Conservation (phyloP, 2,797 vertebrate genomes). For the Onychomys leucogaster region DNA sequence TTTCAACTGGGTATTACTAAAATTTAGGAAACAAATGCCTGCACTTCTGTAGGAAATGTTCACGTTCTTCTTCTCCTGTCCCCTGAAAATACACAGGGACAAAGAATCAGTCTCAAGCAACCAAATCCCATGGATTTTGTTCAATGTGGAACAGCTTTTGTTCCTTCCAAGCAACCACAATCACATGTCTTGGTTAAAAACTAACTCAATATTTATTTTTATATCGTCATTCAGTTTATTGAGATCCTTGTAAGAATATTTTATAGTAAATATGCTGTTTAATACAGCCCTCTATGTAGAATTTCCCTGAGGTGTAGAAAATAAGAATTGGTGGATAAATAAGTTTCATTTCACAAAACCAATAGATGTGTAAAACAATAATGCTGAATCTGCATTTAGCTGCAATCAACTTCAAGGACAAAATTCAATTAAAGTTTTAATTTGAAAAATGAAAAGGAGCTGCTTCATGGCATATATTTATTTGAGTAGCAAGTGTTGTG, state of each 20-base stretch:
- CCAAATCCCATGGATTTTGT: not conserved
- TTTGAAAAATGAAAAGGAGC: not conserved
- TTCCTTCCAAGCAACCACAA: not conserved
- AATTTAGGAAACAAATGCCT: slow-evolving; percentile 65
- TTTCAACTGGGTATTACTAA: slow-evolving; percentile 30
- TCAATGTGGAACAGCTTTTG: not conserved
- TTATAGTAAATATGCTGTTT: not conserved
- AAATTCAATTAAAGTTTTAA: slow-evolving; percentile 45
- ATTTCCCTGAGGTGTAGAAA: slow-evolving; percentile 20
- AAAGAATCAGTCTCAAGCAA: slow-evolving; percentile 23
- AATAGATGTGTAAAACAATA: not conserved
- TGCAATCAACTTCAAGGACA: slow-evolving; percentile 9
- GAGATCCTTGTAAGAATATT: not conserved
- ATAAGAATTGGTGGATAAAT: not conserved
- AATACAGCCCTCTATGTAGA: not conserved
- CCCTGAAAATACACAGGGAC: not conserved
- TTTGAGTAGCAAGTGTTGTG: not conserved
- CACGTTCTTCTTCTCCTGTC: slow-evolving; percentile 39
- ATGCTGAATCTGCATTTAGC: not conserved
- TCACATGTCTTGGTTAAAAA: not conserved
- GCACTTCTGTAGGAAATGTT: slow-evolving; percentile 49
- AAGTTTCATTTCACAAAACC: slow-evolving; percentile 48
- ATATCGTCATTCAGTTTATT: not conserved
- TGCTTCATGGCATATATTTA: not conserved
- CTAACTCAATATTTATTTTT: not conserved